Base-by-base conservation (phyloP, 2,797 vertebrate genomes). In the Siniperca obscura region DNA sequence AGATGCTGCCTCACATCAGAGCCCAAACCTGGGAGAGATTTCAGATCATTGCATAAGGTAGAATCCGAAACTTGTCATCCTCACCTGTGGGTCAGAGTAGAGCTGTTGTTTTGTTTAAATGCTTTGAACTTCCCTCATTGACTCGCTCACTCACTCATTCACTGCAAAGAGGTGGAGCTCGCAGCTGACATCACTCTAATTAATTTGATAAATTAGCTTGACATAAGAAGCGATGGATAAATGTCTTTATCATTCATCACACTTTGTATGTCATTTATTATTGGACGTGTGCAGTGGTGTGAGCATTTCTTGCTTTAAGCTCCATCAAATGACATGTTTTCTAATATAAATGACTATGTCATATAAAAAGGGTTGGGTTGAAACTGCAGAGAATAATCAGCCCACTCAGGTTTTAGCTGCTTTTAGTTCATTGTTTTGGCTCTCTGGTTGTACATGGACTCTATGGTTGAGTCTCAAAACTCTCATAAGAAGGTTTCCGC, bases 11-110 rank as follows among this genome's bases (percentile, higher is more conserved):
- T 27, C 34, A 80, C 53, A 82, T 80, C 69, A 66, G 62, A 85
- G 59, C 5, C 48, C 40, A 66, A 74, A 85, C 70, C 52, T 80
- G 48, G 40, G 69, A 82, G 72, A 70, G 81, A 83, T 90, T 90
- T 89, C 89, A 86, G 55, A 82, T 85, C 60, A 34, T 87, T 91
- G 87, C 89, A 84, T 84, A 76, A 86, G 84, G 44, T 40, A 42
- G 78, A 78, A 83, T 61, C 34, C 34, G 40, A 86, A 69, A 79
- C n/a, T n/a, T 44, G n/a, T 53, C 64, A 46, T 34, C 19, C 64
- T 86, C 82, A 83, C 76, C 84, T 86, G 40, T 50, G 38, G 87
- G 64, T 87, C 34, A 78, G 38, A 79, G 19, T n/a, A 38, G 67
- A 84, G 36, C 53, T 72, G n/a, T 62, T 77, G 59, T 76, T 85